Base-by-base conservation (phyloP, 2,888 invertebrate genomes). In the Helicoverpa assulta region DNA sequence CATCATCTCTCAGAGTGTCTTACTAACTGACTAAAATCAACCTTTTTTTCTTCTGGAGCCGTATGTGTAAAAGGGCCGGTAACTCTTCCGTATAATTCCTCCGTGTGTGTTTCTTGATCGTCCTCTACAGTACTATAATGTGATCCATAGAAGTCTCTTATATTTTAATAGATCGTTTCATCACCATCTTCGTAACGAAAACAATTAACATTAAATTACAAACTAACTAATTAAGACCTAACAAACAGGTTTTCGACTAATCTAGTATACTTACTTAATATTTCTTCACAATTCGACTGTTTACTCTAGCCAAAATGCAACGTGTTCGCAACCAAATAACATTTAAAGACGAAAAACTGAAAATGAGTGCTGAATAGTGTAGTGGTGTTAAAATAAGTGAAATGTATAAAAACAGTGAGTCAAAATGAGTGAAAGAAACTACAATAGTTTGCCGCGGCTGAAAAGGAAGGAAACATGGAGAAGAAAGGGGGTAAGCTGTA, bases 391-490 rank as follows among this genome's bases (percentile, higher is more conserved):
- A 57, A 58, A 69, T 69, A 53, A 73, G 70, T 73, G 75, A 67
- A 65, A 78, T 73, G 81, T 79, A 26, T 26, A 73, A 69, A 10
- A 51, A 67, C 60, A 73, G 78, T 76, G 75, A 74, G 74, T 5
- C 0, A 78, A 64, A 68, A 85, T 88, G 82, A 85, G 84, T 66
- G 83, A 87, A n/a, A 91, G 89, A 66, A 90, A 88, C 77, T 91
- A 89, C 70, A 90, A 89, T 77, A 94, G 90, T 67, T 65, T 94
- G 76, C 95, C 95, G 19, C 85, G 93, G 8, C 73, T 95, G 59
- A 88, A 85, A 68, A 83, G 95, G 51, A 92, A 87, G 81, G 94
- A 95, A 60, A 94, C 95, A 40, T 95, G 95, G 95, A 78, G 90
- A 51, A 92, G 86, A 67, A 93, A 91, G 75, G 92, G 93, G 92